These are phyloP conservation scores for Pristionchus maxplancki DNA, from an alignment of 2,888 invertebrate genomes.

Conservation along the genomic window DNA sequence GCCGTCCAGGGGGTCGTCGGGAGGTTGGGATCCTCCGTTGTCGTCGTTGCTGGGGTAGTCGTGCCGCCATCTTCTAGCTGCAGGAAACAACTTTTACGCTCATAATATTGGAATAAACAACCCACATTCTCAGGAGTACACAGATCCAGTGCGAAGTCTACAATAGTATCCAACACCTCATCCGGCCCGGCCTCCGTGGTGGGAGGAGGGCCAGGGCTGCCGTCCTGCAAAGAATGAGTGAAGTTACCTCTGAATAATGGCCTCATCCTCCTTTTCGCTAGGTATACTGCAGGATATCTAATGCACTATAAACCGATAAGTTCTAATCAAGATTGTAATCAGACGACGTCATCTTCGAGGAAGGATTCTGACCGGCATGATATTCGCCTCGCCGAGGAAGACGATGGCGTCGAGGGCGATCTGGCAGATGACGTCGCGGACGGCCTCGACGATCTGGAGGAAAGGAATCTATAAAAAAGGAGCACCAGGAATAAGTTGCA, in stretches of 20 bases:
- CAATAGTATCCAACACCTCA: constrained; percentile 35
- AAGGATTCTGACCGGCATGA: neutral
- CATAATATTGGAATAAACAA: no score
- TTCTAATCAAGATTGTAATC: no score
- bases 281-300: no score
- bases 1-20: constrained; percentile 25
- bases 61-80: constrained; percentile 12
- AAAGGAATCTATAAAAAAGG: no score
- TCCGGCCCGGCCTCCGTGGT: constrained; percentile 11
- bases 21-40: neutral
- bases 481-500: no score
- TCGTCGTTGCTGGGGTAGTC: neutral
- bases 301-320: no score
- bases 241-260: no score
- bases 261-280: no score
- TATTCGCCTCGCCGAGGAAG: constrained; percentile 39
- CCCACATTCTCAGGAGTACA: constrained; percentile 35
- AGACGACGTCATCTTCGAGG: neutral
- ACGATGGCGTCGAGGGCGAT: constrained; percentile 43
- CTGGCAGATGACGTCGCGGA: constrained; percentile 47
- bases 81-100: neutral
- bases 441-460: constrained; percentile 33
- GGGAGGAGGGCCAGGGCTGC: neutral
- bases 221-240: neutral
- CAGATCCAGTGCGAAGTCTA: constrained; percentile 41